Percentiles rank a stretch among this genome's conserved stretches.
Evolutionary conservation across 2,888 invertebrate genomes (phyloP).

Genomic region (Dugesia japonica): DNA sequence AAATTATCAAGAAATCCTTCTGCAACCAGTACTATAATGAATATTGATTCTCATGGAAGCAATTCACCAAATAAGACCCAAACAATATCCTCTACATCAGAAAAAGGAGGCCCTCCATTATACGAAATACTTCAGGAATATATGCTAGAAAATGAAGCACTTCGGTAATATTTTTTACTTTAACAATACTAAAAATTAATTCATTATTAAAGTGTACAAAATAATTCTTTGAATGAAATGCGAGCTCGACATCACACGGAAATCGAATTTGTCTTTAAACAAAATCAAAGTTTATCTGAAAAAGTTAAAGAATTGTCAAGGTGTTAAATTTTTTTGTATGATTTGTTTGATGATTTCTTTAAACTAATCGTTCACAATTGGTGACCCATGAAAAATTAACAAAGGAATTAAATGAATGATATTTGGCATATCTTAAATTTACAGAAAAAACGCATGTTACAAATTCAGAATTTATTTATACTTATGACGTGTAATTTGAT

Average conservation of each 20-base stretch:
- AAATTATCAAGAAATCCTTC: neutral
- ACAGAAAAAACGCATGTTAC: no score
- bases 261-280: conserved; percentile 5
- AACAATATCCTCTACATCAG: neutral
- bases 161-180: neutral
- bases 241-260: neutral
- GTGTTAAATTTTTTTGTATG: neutral
- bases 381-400: no score
- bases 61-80: neutral
- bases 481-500: no score
- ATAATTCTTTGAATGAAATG: neutral
- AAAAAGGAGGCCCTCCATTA: neutral
- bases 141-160: conserved; percentile 12
- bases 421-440: no score
- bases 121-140: neutral
- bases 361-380: no score
- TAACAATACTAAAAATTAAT: neutral
- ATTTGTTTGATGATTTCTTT: no score
- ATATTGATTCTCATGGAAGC: neutral
- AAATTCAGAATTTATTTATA: no score
- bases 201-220: neutral
- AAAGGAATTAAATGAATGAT: no score
- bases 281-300: neutral
- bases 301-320: neutral
- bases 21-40: neutral